Base-by-base conservation (phyloP, 2,888 invertebrate species). In the Calameuta pallipes region DNA sequence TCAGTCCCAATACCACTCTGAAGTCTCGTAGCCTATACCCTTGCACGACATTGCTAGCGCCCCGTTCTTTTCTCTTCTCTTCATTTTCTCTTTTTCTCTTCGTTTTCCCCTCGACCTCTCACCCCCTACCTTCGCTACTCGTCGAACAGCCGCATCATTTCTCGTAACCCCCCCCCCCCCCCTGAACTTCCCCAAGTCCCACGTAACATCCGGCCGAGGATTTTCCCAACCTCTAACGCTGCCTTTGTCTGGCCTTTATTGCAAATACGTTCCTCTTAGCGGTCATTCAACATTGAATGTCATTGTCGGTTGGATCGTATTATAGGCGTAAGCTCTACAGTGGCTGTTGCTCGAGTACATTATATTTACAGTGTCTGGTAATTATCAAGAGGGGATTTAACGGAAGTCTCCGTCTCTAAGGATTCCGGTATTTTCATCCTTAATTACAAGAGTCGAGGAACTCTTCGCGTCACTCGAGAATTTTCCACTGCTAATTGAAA, bases 271-370 rank as follows among this genome's bases (percentile, higher is more conserved):
- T 81, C 82, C 81, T 79, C 80, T 81, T 74, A 71, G 77, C 81
- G 83, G 83, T 84, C 84, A 83, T 84, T 85, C 85, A 84, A 76
- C 83, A 77, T 75, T 82, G 82, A 75, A 83, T 83, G 84, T 85
- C 84, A 85, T 85, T 86, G 86, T 86, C 81, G 78, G 82, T 80
- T 81, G 80, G 75, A 82, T 80, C 82, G 78, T 80, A 85, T 84
- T 84, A 83, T 84, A 78, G 80, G 56, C 56, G 56, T 56, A 56
- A 56, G 56, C 56, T 56, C 56, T 56, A 15, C 23, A 23, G 23
- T 56, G 56, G 23, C 9, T 56, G 56, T 56, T 23, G 23, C 56
- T 56, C 56, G 56, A 56, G 56, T 56, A 56, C 56, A 56, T 56
- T 56, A 56, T 56, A 56, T 56, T 56, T 56, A 56, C 56, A 56